phyloP scores from a whole-genome alignment of 2,888 invertebrate species.

The Nemotelus nigrinus region DNA sequence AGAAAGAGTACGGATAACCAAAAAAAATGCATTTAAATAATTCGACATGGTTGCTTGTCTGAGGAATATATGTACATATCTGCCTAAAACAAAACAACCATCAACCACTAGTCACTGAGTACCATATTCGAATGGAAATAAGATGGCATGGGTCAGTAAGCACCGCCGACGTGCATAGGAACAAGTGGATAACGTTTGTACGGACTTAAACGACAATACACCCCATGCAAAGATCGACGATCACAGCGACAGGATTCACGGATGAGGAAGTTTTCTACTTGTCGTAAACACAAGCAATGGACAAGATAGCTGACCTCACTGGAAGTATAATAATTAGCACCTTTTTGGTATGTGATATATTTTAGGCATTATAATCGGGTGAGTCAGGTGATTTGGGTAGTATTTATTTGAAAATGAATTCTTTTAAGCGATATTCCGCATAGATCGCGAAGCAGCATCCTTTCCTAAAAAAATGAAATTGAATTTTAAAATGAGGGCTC shows the following conservation, averaged over 20 bases:
- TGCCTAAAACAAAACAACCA: not conserved
- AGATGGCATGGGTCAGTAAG: constrained; percentile 19
- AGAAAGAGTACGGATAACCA: not conserved
- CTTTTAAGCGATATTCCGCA: not conserved
- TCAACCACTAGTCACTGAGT: constrained; percentile 12
- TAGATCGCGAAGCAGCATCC: no score
- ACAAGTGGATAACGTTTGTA: not conserved
- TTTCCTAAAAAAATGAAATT: no score
- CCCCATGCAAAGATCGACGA: not conserved
- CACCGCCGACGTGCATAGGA: not conserved
- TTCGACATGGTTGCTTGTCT: not conserved
- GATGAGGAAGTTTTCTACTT: constrained; percentile 44
- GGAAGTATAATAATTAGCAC: not conserved
- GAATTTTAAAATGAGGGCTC: no score
- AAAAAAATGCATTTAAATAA: not conserved
- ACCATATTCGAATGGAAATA: constrained; percentile 11
- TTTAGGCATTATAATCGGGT: no score
- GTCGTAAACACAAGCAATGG: not conserved
- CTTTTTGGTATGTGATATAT: not conserved
- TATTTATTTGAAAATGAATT: not conserved
- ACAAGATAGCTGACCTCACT: not conserved
- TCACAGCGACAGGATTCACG: constrained; percentile 46
- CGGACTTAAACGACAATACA: not conserved
- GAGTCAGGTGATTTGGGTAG: no score
- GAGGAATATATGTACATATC: no score